A percentile compares a stretch with the other conserved stretches of the same genome.
These are phyloP conservation scores for Eidolon helvum DNA, from an alignment of 2,113 vertebrate species.

Conservation along the genomic window DNA sequence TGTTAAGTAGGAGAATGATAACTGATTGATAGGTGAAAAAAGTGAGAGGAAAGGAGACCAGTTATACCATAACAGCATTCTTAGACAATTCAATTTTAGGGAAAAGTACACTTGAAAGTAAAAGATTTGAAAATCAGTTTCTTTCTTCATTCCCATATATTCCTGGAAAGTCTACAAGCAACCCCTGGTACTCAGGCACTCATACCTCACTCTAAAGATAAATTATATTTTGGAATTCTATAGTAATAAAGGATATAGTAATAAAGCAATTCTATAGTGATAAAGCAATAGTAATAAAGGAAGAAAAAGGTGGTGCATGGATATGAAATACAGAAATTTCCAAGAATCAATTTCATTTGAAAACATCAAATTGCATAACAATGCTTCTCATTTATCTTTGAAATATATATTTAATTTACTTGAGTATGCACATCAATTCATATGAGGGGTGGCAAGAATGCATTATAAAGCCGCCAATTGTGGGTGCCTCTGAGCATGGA, in stretches of 20 bases:
- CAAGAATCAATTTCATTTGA: neutral
- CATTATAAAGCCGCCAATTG: neutral
- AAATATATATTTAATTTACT: neutral
- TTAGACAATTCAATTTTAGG: neutral
- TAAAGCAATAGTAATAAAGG: neutral
- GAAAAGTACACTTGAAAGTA: neutral
- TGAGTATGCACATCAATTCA: neutral
- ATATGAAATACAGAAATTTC: neutral
- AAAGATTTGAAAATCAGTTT: neutral
- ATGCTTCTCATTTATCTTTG: neutral
- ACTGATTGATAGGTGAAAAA: neutral
- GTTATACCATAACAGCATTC: neutral
- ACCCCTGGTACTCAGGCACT: neutral
- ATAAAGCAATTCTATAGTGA: too few relatives aligned
- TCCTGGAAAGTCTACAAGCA: neutral
- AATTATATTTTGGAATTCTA: neutral
- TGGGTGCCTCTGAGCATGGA: neutral
- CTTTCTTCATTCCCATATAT: neutral
- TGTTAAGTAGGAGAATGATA: neutral
- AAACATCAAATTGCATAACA: neutral
- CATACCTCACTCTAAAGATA: neutral
- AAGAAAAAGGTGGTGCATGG: neutral
- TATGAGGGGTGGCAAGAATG: neutral
- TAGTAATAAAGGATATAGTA: neutral
- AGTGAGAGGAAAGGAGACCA: neutral